Conservation (phyloP, 2,113 vertebrate genomes). For the Asarcornis scutulata region DNA sequence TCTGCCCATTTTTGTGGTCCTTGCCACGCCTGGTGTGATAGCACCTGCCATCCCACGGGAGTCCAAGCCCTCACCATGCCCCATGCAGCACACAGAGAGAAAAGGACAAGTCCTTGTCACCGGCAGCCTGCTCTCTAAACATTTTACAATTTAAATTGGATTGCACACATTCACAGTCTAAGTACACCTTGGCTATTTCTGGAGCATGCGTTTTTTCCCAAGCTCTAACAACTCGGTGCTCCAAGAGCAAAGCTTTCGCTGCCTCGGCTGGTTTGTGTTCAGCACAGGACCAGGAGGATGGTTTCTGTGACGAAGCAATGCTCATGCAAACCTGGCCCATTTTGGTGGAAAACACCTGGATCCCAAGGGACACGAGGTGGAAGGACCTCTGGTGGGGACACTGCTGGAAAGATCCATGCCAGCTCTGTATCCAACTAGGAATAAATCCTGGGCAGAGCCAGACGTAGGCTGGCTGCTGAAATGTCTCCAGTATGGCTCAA, state of each 20-base stretch:
- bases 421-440: not conserved
- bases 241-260: not conserved
- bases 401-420: not conserved
- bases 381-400: not conserved
- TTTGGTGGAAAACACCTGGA: not conserved
- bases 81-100: not conserved
- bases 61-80: not conserved
- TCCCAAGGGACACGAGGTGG: not conserved
- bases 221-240: not conserved
- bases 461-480: not conserved
- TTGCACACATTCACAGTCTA: not conserved
- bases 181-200: conserved; percentile 34
- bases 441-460: not conserved
- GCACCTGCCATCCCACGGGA: not conserved
- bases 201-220: not conserved
- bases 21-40: not conserved
- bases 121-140: not conserved
- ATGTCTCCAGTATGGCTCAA: not conserved
- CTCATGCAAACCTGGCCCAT: not conserved
- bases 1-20: not conserved
- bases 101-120: not conserved
- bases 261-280: not conserved
- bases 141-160: conserved; percentile 32
- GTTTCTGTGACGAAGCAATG: not conserved
- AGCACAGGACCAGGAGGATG: no score